Evolutionary conservation across 2,888 invertebrate species (phyloP).

Genomic region (Apotomis capreana): DNA sequence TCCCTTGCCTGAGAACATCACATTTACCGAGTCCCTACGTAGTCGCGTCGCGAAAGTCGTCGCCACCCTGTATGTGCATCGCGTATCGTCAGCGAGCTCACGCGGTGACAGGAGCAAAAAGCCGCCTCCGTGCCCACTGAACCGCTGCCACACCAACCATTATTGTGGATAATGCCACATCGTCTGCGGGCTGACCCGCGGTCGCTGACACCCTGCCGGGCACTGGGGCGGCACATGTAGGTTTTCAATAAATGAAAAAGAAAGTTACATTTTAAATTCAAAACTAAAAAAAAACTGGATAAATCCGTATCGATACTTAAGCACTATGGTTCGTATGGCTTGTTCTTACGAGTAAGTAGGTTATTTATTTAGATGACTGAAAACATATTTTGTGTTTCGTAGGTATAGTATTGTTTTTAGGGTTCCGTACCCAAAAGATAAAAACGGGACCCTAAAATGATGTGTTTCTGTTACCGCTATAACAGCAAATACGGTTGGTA

Average conservation of each 20-base stretch:
- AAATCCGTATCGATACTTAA: too few relatives aligned
- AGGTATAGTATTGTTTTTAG: too few relatives aligned
- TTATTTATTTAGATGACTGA: too few relatives aligned
- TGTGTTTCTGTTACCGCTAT: too few relatives aligned
- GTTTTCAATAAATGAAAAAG: background rate
- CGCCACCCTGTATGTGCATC: background rate
- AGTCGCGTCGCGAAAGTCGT: background rate
- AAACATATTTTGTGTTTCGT: too few relatives aligned
- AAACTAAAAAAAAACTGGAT: too few relatives aligned
- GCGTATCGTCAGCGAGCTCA: slow-evolving; percentile 1
- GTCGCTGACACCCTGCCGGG: background rate
- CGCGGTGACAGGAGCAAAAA: slow-evolving; percentile 11
- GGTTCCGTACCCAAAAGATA: too few relatives aligned
- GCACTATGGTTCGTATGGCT: background rate
- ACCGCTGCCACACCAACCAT: slow-evolving; percentile 4
- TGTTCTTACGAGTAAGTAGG: background rate
- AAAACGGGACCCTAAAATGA: too few relatives aligned
- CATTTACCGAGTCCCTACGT: too few relatives aligned
- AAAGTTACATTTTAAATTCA: background rate
- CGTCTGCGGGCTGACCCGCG: background rate
- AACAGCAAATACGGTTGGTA: too few relatives aligned
- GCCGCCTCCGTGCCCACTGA: slow-evolving; percentile 8
- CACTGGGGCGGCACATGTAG: background rate
- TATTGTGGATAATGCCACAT: slow-evolving; percentile 2
- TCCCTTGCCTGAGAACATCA: too few relatives aligned